Evolutionary conservation across 2,888 invertebrate species (phyloP).

Genomic region (Agrotis exclamationis): DNA sequence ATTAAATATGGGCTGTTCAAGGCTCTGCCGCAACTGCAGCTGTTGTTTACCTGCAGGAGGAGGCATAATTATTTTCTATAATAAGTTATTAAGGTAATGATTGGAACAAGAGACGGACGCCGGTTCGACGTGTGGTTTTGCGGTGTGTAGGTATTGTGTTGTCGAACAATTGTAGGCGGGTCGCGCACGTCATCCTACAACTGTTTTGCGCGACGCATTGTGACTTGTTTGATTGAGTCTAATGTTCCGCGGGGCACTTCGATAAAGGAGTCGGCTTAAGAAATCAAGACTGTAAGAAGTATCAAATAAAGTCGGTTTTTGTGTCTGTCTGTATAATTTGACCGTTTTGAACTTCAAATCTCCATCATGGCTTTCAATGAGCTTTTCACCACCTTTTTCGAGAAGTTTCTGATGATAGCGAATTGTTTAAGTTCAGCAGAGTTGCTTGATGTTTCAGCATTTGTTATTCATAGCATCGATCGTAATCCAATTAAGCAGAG

Average conservation of each 20-base stretch:
- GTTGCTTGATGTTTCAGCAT: background rate
- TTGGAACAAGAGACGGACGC: slow-evolving; percentile 55
- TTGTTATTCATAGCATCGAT: too few species aligned
- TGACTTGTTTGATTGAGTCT: slow-evolving; percentile 64
- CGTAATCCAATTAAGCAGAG: too few species aligned
- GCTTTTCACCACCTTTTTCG: background rate
- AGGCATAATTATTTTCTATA: slow-evolving; percentile 2
- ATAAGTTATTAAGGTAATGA: slow-evolving; percentile 39
- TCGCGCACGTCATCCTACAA: slow-evolving; percentile 75
- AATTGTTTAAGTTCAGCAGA: background rate
- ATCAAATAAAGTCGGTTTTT: background rate
- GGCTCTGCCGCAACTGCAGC: background rate
- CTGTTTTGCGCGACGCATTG: slow-evolving; percentile 64
- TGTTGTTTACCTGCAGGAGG: slow-evolving; percentile 6
- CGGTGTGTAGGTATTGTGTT: slow-evolving; percentile 52
- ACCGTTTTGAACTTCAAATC: background rate
- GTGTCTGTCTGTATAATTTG: background rate
- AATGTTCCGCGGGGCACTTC: slow-evolving; percentile 56
- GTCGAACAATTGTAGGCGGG: slow-evolving; percentile 75
- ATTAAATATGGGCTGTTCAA: background rate
- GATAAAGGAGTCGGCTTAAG: slow-evolving; percentile 41
- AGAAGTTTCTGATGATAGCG: background rate
- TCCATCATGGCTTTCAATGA: background rate
- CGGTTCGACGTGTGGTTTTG: slow-evolving; percentile 62
- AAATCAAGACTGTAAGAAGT: slow-evolving; percentile 6